Percentiles rank a stretch among this genome's conserved stretches.
These are phyloP conservation scores for Apaloderma vittatum DNA, from an alignment of 2,113 vertebrate species.

Conservation along the genomic window DNA sequence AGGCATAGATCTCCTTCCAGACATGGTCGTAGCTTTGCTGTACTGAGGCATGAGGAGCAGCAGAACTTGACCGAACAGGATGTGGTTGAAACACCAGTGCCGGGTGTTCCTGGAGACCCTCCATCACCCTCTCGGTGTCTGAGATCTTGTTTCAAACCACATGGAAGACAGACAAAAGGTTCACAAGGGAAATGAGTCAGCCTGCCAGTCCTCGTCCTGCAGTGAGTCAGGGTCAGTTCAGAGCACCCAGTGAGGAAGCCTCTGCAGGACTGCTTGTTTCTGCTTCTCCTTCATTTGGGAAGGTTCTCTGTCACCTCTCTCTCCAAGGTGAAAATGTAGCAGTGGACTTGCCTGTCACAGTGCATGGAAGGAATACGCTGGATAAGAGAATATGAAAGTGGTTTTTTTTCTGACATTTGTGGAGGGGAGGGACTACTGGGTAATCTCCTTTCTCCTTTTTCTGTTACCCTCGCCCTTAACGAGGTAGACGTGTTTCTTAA, in stretches of 20 bases:
- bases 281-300: neutral
- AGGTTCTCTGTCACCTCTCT: neutral
- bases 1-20: constrained; percentile 75
- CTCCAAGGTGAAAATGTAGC: neutral
- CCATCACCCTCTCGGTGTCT: constrained; percentile 55
- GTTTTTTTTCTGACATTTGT: neutral
- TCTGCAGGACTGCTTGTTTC: neutral
- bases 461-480: neutral
- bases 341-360: neutral
- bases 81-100: neutral
- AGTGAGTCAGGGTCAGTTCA: neutral
- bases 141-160: constrained; percentile 67
- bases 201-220: neutral
- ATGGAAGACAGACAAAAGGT: neutral
- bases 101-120: constrained; percentile 66
- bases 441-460: neutral
- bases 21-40: neutral
- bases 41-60: neutral
- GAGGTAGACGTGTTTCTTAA: neutral
- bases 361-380: neutral
- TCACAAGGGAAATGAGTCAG: neutral
- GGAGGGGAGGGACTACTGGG: neutral
- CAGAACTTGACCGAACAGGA: neutral
- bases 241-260: neutral
- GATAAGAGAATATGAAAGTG: neutral